A percentile compares a stretch with the other conserved stretches of the same genome.
Evolutionary conservation across 2,888 invertebrate genomes (phyloP).

Genomic region (Euzophera pinguis): DNA sequence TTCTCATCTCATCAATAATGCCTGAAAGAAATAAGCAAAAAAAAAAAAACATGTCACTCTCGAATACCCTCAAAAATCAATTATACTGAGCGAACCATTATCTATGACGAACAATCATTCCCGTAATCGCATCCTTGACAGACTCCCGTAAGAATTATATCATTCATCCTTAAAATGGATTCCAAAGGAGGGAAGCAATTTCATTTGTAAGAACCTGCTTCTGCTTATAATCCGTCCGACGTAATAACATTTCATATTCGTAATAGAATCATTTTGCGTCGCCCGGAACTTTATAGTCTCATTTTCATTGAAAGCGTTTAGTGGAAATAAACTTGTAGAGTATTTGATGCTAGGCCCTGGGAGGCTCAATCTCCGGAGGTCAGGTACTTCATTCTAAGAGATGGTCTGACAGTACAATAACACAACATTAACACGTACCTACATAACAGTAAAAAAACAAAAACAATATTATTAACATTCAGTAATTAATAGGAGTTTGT

Average conservation of each 20-base stretch:
- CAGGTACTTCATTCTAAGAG: background rate
- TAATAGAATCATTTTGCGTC: slow-evolving; percentile 79
- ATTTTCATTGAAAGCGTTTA: slow-evolving; percentile 79
- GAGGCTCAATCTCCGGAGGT: slow-evolving; percentile 63
- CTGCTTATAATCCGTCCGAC: slow-evolving; percentile 79
- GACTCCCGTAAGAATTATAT: slow-evolving; percentile 76
- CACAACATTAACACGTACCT: no score
- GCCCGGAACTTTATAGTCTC: slow-evolving; percentile 77
- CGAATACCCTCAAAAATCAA: slow-evolving; percentile 15
- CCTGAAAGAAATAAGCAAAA: background rate
- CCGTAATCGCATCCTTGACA: slow-evolving; percentile 64
- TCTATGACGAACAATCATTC: slow-evolving; percentile 16
- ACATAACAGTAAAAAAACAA: no score
- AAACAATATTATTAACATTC: no score
- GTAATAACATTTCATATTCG: slow-evolving; percentile 80
- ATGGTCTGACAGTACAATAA: no score
- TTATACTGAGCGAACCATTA: background rate
- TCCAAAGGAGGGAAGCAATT: slow-evolving; percentile 77
- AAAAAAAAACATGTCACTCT: background rate
- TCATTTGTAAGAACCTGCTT: slow-evolving; percentile 76
- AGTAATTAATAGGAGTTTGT: no score
- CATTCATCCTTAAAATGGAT: slow-evolving; percentile 78
- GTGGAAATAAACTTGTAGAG: slow-evolving; percentile 75
- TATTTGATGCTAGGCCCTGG: slow-evolving; percentile 67
- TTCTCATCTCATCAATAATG: background rate